A percentile compares a stretch with the other conserved stretches of the same genome.
Evolutionary conservation across 2,113 vertebrate species (phyloP).

Genomic region (Pandion haliaetus): DNA sequence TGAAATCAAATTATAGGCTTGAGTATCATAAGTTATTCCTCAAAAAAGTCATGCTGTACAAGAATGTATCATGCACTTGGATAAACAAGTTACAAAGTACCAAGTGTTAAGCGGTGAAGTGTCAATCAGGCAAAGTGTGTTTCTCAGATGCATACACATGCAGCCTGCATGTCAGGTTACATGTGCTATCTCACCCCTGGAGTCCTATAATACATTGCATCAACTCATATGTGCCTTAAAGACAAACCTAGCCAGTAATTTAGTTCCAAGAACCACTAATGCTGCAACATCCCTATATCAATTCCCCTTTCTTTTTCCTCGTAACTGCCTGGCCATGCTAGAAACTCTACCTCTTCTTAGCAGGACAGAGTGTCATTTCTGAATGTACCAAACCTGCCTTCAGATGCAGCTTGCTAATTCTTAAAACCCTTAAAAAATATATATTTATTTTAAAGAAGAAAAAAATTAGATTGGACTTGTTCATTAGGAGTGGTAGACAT

Average conservation of each 20-base stretch:
- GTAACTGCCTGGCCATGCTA: background rate
- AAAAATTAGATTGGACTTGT: background rate
- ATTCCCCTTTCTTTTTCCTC: background rate
- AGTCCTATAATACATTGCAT: background rate
- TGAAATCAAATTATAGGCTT: slow-evolving; percentile 37
- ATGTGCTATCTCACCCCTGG: background rate
- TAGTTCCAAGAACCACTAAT: background rate
- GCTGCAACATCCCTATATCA: background rate
- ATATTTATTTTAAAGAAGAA: background rate
- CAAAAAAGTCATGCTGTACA: background rate
- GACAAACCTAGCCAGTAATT: background rate
- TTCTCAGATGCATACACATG: background rate
- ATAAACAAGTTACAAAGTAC: slow-evolving; percentile 26
- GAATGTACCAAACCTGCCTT: background rate
- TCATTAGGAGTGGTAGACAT: background rate
- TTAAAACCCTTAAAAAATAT: background rate
- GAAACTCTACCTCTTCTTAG: background rate
- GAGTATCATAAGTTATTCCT: background rate
- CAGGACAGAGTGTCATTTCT: background rate
- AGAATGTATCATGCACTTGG: slow-evolving; percentile 2
- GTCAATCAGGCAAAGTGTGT: background rate
- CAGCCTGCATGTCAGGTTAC: background rate
- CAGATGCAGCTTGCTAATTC: background rate
- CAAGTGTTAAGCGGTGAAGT: background rate
- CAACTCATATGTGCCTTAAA: background rate